Conservation (phyloP, 2,888 invertebrate species). For the Dichetophora obliterata region DNA sequence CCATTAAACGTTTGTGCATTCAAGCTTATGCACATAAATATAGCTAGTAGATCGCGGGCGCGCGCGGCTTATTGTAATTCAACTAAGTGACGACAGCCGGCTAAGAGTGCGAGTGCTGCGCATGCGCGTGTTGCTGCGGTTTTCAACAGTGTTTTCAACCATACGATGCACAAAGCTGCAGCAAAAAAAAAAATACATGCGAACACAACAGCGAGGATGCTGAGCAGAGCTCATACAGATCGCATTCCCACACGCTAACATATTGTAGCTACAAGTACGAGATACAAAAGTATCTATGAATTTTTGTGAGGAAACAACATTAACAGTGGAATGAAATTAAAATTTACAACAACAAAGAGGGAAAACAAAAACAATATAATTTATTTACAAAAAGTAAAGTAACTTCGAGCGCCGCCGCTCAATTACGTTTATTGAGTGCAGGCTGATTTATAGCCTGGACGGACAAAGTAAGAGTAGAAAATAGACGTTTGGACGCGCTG, state of each 20-base stretch:
- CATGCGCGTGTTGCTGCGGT: slow-evolving; percentile 25
- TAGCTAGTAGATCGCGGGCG: neutral
- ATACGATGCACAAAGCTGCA: slow-evolving; percentile 34
- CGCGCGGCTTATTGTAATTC: neutral
- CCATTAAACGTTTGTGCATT: neutral
- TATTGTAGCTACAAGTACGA: slow-evolving; percentile 16
- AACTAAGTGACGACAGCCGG: slow-evolving; percentile 63
- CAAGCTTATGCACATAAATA: neutral
- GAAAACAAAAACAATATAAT: neutral
- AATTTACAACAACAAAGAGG: neutral
- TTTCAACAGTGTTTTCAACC: slow-evolving; percentile 34
- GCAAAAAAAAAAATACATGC: slow-evolving; percentile 27
- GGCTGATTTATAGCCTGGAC: slow-evolving; percentile 35
- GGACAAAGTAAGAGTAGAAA: slow-evolving; percentile 20
- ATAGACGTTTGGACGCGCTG: slow-evolving; percentile 46
- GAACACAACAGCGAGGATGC: slow-evolving; percentile 23
- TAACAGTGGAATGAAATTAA: neutral
- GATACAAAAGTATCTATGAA: slow-evolving; percentile 52
- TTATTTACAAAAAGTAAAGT: neutral
- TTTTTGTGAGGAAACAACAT: slow-evolving; percentile 3
- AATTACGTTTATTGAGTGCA: slow-evolving; percentile 58
- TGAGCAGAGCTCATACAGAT: slow-evolving; percentile 46
- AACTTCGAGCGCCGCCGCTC: slow-evolving; percentile 56
- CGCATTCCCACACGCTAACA: slow-evolving; percentile 57
- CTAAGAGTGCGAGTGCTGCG: slow-evolving; percentile 54